These are phyloP conservation scores for Craseonycteris thonglongyai DNA, from an alignment of 2,113 vertebrate species.

Conservation along the genomic window DNA sequence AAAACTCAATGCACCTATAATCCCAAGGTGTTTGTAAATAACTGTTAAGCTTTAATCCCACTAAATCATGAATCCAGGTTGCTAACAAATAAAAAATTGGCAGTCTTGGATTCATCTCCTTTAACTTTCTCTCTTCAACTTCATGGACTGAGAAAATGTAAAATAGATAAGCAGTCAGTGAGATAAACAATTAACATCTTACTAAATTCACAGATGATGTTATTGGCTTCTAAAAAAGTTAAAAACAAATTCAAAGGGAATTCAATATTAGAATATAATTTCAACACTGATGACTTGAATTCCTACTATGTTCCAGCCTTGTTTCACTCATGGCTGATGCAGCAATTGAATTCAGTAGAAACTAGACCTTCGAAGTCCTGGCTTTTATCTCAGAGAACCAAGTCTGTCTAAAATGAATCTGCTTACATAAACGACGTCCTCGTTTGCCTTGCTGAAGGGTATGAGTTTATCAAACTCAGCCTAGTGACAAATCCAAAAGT, in stretches of 20 bases:
- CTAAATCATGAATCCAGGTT: background rate
- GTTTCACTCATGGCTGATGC: background rate
- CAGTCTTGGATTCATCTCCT: background rate
- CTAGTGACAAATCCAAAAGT: slow-evolving; percentile 63
- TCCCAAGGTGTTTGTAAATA: slow-evolving; percentile 12
- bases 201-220: background rate
- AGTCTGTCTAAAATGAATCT: slow-evolving; percentile 56
- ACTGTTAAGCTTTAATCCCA: background rate
- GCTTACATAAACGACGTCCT: slow-evolving; percentile 54
- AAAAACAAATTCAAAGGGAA: background rate
- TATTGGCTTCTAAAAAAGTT: background rate
- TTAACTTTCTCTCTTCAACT: background rate
- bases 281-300: background rate
- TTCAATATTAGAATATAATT: background rate
- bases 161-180: background rate
- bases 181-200: slow-evolving; percentile 5
- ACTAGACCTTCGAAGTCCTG: background rate
- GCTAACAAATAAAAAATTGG: background rate
- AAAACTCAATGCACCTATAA: background rate
- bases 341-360: background rate
- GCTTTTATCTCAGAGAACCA: background rate
- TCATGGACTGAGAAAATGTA: background rate
- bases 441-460: slow-evolving; percentile 38
- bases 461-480: slow-evolving; percentile 32
- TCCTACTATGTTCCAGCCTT: background rate